Conservation (phyloP, 2,888 invertebrate species). For the Brachylomia viminalis region DNA sequence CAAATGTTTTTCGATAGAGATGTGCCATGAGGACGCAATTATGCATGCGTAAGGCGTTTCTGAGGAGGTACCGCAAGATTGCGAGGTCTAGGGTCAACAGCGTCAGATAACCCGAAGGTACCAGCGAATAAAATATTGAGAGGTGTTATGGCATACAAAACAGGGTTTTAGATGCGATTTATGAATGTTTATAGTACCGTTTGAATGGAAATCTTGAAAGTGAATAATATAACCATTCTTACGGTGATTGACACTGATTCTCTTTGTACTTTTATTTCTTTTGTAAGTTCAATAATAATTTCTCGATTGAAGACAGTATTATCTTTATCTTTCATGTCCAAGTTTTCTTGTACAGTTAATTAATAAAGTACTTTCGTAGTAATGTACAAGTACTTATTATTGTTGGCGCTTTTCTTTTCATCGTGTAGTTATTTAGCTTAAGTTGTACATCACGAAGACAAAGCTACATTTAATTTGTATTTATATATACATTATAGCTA, state of each 20-base stretch:
- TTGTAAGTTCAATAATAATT: conserved; percentile 35
- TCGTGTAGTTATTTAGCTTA: conserved; percentile 18
- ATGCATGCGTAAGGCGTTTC: conserved; percentile 82
- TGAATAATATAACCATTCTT: conserved; percentile 54
- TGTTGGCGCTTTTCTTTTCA: conserved; percentile 18
- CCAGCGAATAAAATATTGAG: conserved; percentile 79
- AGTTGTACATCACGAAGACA: conserved; percentile 15
- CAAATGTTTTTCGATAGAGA: conserved; percentile 72
- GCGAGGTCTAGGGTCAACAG: conserved; percentile 83
- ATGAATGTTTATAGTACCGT: conserved; percentile 70
- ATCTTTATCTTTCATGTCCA: conserved; percentile 18
- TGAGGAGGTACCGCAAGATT: conserved; percentile 79
- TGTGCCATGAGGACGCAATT: conserved; percentile 75
- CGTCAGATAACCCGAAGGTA: conserved; percentile 79
- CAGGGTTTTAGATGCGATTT: conserved; percentile 71
- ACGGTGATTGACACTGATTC: conserved; percentile 48
- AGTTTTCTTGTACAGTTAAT: conserved; percentile 20
- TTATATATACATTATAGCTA: not conserved
- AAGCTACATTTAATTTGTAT: conserved; percentile 12
- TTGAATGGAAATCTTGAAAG: conserved; percentile 58
- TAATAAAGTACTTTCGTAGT: conserved; percentile 9
- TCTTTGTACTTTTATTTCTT: conserved; percentile 44
- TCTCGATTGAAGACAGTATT: conserved; percentile 11
- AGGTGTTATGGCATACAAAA: conserved; percentile 76
- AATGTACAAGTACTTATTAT: not conserved